Evolutionary conservation across 1,140 invertebrate species (phyloP).

Genomic region (Aleiodes sp.): DNA sequence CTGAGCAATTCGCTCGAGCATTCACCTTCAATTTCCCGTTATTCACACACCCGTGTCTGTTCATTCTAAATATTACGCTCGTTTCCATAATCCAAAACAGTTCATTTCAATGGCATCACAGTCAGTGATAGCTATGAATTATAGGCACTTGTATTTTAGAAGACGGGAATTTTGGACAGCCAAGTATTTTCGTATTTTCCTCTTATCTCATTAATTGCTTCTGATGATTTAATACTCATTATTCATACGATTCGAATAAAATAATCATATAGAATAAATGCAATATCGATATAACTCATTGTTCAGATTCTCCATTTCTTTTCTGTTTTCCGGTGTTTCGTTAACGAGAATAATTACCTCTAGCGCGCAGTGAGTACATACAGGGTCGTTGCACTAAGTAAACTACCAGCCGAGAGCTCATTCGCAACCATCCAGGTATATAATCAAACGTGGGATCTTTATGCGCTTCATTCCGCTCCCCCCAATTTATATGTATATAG

Average conservation of each 20-base stretch:
- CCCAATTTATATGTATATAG: too few species aligned
- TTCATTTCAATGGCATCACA: too few species aligned
- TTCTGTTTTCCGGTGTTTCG: slow-evolving; percentile 43
- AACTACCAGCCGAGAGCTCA: slow-evolving; percentile 21
- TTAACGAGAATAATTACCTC: slow-evolving; percentile 48
- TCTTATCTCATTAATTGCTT: too few species aligned
- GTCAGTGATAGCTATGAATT: neutral
- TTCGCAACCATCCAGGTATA: neutral
- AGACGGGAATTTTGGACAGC: too few species aligned
- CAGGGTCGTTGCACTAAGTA: slow-evolving; percentile 42
- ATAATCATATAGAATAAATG: neutral
- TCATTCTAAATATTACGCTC: neutral
- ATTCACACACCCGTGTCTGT: slow-evolving; percentile 42
- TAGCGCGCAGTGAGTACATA: neutral
- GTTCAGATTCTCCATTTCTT: slow-evolving; percentile 24
- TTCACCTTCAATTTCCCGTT: slow-evolving; percentile 61
- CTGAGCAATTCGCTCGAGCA: slow-evolving; percentile 49
- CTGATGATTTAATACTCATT: too few species aligned
- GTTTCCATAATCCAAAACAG: too few species aligned
- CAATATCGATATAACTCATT: slow-evolving; percentile 20
- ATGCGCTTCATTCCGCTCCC: neutral
- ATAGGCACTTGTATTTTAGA: too few species aligned
- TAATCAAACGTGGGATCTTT: slow-evolving; percentile 44
- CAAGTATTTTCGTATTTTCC: too few species aligned
- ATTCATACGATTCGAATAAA: too few species aligned